A percentile compares a stretch with the other conserved stretches of the same genome.
phyloP scores from a whole-genome alignment of 2,797 vertebrate genomes.

The Xyrichtys novacula region DNA sequence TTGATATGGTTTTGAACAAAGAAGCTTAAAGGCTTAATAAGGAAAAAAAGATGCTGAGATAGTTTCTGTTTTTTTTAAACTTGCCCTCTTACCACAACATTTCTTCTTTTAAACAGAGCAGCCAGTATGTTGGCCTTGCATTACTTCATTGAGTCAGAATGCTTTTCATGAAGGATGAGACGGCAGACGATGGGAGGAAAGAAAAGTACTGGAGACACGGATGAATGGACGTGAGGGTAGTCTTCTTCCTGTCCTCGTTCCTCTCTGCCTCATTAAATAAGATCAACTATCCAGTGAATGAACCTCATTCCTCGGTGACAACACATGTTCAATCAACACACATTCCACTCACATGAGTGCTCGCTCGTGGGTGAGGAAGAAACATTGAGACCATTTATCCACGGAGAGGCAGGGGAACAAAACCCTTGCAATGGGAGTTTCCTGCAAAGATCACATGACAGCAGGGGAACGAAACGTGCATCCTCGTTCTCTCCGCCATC shows the following conservation, averaged over 20 bases:
- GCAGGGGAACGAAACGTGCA: not conserved
- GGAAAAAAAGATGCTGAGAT: too few relatives aligned
- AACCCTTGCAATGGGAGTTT: slow-evolving; percentile 25
- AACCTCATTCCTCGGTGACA: slow-evolving; percentile 23
- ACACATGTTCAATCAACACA: slow-evolving; percentile 18
- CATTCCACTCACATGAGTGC: slow-evolving; percentile 16
- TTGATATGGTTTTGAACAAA: too few relatives aligned
- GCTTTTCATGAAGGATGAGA: not conserved
- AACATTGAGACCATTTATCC: slow-evolving; percentile 28
- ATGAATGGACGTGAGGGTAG: slow-evolving; percentile 3
- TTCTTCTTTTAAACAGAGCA: not conserved
- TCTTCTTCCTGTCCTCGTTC: not conserved
- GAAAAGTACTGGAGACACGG: not conserved
- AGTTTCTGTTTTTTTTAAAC: not conserved
- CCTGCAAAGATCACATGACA: slow-evolving; percentile 16
- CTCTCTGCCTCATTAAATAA: slow-evolving; percentile 25
- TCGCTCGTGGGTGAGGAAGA: slow-evolving; percentile 25
- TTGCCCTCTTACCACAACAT: too few relatives aligned
- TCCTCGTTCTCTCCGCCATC: not conserved
- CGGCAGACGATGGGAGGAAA: not conserved
- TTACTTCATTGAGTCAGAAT: not conserved
- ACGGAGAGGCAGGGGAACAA: slow-evolving; percentile 11
- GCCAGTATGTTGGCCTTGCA: not conserved
- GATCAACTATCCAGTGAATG: slow-evolving; percentile 22
- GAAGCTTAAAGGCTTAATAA: too few relatives aligned